A percentile compares a stretch with the other conserved stretches of the same genome.
Evolutionary conservation across 2,113 vertebrate genomes (phyloP).

Genomic region (Sinocyclocheilus rhinocerous): DNA sequence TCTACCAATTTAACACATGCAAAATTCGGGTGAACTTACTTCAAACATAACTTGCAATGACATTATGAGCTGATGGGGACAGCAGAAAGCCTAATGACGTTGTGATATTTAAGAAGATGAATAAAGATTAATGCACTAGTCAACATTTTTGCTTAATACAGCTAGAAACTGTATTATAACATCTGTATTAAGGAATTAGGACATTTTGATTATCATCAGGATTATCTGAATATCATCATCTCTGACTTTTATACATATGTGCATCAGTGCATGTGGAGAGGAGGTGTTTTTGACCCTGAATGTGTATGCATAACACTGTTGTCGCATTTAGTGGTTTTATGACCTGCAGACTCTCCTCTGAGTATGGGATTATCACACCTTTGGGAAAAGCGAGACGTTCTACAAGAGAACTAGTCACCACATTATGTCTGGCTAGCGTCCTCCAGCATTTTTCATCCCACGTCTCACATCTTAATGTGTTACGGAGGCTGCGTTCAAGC

Average conservation of each 20-base stretch:
- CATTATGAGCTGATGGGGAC: neutral
- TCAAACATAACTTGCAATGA: neutral
- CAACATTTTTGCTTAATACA: neutral
- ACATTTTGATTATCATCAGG: neutral
- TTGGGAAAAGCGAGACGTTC: neutral
- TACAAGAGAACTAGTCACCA: neutral
- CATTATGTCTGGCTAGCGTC: neutral
- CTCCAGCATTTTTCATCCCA: conserved; percentile 5
- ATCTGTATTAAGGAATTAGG: neutral
- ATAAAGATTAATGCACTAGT: neutral
- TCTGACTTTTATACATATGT: neutral
- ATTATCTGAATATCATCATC: no score
- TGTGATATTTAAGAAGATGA: neutral
- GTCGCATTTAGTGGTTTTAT: neutral
- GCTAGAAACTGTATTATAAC: neutral
- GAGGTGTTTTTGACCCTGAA: neutral
- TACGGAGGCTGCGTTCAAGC: conserved; percentile 60
- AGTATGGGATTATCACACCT: neutral
- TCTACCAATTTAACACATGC: no score
- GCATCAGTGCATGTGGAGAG: neutral
- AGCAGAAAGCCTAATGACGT: neutral
- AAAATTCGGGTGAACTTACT: neutral
- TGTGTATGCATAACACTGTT: conserved; percentile 1
- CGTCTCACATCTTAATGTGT: conserved; percentile 56
- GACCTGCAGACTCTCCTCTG: neutral